Evolutionary conservation across 1,140 invertebrate genomes (phyloP).

Genomic region (Macrobrachium nipponense): DNA sequence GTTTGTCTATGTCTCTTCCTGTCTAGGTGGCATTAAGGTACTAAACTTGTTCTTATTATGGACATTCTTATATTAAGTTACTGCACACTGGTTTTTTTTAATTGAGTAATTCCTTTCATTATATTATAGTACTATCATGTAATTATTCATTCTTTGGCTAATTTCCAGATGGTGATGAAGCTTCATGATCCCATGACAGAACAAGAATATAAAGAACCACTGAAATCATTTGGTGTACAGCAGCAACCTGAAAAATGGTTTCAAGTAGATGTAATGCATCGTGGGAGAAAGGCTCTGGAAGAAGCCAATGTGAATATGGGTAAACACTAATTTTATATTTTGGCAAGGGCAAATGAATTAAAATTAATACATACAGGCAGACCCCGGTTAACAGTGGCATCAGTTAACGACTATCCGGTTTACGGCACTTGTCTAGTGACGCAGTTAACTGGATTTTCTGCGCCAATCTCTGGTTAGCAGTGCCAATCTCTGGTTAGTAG

Average conservation of each 20-base stretch:
- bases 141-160: not conserved
- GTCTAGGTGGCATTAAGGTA: too few species aligned
- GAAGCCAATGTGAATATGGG: conserved; percentile 86
- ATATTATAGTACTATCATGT: not conserved
- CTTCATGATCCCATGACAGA: conserved; percentile 88
- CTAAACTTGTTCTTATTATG: too few species aligned
- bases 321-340: conserved; percentile 65
- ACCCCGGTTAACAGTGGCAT: too few species aligned
- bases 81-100: not conserved
- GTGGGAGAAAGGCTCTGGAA: conserved; percentile 83
- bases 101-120: not conserved
- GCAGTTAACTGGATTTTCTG: too few species aligned
- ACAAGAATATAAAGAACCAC: conserved; percentile 80
- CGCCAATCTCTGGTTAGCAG: too few species aligned
- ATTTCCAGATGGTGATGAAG: conserved; percentile 72
- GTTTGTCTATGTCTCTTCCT: too few species aligned
- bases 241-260: conserved; percentile 80
- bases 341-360: too few species aligned
- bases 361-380: too few species aligned
- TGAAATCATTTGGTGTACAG: conserved; percentile 77
- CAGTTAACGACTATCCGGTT: too few species aligned
- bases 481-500: too few species aligned
- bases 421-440: too few species aligned
- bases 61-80: too few species aligned
- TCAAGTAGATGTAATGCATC: conserved; percentile 82